phyloP scores from a whole-genome alignment of 2,888 invertebrate species.

The Erebia epiphron region DNA sequence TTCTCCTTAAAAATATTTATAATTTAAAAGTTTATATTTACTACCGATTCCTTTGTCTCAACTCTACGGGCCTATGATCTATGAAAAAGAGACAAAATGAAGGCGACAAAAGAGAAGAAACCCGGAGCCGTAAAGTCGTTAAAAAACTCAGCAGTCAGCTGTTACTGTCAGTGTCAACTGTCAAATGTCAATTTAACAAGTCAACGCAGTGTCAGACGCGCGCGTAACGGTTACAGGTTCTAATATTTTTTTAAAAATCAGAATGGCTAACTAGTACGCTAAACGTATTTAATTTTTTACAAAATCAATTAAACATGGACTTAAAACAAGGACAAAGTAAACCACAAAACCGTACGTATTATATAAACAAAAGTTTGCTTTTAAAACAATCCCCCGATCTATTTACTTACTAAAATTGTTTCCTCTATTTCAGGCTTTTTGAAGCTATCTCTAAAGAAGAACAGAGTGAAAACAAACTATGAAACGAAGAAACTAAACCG shows the following conservation, averaged over 20 bases:
- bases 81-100: no score
- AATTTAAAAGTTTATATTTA: no score
- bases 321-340: conserved; percentile 48
- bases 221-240: conserved; percentile 3
- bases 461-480: conserved; percentile 50
- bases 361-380: neutral
- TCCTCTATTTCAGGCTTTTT: conserved; percentile 57
- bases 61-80: no score
- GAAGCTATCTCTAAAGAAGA: conserved; percentile 71
- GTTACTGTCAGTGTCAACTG: neutral
- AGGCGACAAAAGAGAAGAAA: no score
- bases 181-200: neutral
- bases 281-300: neutral
- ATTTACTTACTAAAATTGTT: neutral
- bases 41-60: no score
- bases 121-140: no score
- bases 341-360: conserved; percentile 58
- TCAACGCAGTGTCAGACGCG: neutral
- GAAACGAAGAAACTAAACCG: conserved; percentile 52
- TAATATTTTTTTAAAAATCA: neutral
- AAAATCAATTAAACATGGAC: conserved; percentile 50
- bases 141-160: no score
- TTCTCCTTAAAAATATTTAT: no score
- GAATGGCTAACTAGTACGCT: neutral
- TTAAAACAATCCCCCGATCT: neutral